phyloP scores from a whole-genome alignment of 2,113 vertebrate species.

The Centropus bengalensis region DNA sequence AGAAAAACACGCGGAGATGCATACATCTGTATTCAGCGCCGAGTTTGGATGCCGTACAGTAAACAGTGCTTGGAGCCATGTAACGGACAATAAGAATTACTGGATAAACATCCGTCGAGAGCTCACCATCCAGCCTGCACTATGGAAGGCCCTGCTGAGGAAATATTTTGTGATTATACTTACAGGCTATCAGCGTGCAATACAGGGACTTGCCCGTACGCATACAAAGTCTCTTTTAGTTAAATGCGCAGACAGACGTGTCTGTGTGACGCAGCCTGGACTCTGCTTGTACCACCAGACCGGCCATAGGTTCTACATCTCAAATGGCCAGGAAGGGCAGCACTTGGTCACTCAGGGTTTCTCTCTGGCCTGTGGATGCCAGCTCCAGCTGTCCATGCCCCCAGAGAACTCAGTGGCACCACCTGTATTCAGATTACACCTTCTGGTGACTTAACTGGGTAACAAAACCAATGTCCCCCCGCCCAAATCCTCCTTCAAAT shows the following conservation, averaged over 20 bases:
- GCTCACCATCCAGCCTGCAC: neutral
- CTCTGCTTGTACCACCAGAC: neutral
- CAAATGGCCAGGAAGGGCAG: neutral
- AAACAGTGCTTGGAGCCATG: neutral
- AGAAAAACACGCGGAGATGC: neutral
- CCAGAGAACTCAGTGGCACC: accelerated
- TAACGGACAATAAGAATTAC: neutral
- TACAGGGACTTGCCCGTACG: neutral
- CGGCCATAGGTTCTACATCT: neutral
- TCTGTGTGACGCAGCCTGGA: accelerated
- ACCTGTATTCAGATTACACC: accelerated
- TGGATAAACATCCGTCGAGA: neutral
- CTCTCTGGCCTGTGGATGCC: neutral
- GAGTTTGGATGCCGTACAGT: neutral
- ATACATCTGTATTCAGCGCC: neutral
- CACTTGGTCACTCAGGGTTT: neutral
- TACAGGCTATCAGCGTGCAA: neutral
- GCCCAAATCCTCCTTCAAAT: neutral
- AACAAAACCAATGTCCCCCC: neutral
- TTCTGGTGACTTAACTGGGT: too few relatives aligned
- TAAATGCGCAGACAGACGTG: neutral
- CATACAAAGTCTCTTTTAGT: neutral
- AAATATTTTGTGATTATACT: neutral
- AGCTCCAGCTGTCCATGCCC: accelerated
- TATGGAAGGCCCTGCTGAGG: neutral